phyloP scores from a whole-genome alignment of 2,113 vertebrate species.

The Lepus americanus region DNA sequence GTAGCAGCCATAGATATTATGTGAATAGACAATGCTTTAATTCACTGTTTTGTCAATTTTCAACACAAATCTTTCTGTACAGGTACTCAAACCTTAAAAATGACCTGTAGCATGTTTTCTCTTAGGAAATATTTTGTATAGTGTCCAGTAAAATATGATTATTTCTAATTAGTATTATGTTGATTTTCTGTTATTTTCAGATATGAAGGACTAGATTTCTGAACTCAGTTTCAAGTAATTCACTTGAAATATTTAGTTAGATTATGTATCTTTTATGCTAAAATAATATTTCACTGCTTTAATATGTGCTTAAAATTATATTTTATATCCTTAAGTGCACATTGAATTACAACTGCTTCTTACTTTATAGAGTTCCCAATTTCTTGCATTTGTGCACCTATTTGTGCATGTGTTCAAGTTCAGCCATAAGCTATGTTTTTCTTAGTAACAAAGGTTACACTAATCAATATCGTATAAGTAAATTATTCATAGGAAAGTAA shows the following conservation, averaged over 20 bases:
- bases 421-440: neutral
- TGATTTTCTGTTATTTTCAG: neutral
- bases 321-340: neutral
- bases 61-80: neutral
- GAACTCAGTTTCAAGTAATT: constrained; percentile 16
- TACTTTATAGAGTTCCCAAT: constrained; percentile 2
- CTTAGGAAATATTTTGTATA: neutral
- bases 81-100: neutral
- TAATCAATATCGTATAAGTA: constrained; percentile 83
- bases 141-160: neutral
- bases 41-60: neutral
- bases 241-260: neutral
- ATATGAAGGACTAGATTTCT: neutral
- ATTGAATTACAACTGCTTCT: neutral
- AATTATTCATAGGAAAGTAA: constrained; percentile 75
- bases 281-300: neutral
- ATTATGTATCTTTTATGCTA: neutral
- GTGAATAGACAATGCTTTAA: neutral
- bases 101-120: neutral
- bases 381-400: neutral
- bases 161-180: neutral
- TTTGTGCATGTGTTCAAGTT: neutral
- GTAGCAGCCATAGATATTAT: neutral
- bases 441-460: constrained; percentile 39
- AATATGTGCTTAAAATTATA: neutral